Conservation (phyloP, 2,888 invertebrate species). For the Drosophila siamana region DNA sequence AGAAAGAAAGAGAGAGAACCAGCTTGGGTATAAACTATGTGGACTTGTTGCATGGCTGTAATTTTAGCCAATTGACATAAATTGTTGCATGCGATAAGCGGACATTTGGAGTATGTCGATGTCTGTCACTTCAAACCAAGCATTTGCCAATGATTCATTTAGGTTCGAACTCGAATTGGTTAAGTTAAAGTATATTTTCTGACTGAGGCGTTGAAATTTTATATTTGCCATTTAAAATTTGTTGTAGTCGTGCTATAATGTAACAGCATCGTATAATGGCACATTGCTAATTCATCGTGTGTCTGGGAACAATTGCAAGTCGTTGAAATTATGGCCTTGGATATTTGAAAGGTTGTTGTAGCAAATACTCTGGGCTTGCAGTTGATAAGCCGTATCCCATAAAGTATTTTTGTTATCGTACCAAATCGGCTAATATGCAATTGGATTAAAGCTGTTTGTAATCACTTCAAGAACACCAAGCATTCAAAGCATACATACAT, state of each 20-base stretch:
- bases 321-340: slow-evolving; percentile 39
- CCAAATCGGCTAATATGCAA: neutral
- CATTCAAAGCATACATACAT: neutral
- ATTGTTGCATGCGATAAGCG: slow-evolving; percentile 65
- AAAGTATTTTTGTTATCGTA: slow-evolving; percentile 9
- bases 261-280: neutral
- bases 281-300: slow-evolving; percentile 40
- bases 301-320: slow-evolving; percentile 53
- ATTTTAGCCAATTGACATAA: slow-evolving; percentile 64
- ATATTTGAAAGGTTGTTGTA: slow-evolving; percentile 40
- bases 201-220: neutral
- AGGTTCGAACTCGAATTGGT: slow-evolving; percentile 9
- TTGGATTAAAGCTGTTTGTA: neutral
- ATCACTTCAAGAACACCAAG: slow-evolving; percentile 1
- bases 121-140: slow-evolving; percentile 8
- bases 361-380: neutral
- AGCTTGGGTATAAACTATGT: slow-evolving; percentile 27
- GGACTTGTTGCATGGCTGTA: slow-evolving; percentile 48
- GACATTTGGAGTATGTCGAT: slow-evolving; percentile 17
- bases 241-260: slow-evolving; percentile 1
- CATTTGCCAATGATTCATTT: slow-evolving; percentile 15
- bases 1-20: slow-evolving; percentile 7
- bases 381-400: slow-evolving; percentile 30
- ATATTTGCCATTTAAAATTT: neutral
- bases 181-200: too few species aligned